Evolutionary conservation across 2,797 vertebrate genomes (phyloP), one percentile per base, ranked within the genome.

Genomic region (Leptatherina wallacei): DNA sequence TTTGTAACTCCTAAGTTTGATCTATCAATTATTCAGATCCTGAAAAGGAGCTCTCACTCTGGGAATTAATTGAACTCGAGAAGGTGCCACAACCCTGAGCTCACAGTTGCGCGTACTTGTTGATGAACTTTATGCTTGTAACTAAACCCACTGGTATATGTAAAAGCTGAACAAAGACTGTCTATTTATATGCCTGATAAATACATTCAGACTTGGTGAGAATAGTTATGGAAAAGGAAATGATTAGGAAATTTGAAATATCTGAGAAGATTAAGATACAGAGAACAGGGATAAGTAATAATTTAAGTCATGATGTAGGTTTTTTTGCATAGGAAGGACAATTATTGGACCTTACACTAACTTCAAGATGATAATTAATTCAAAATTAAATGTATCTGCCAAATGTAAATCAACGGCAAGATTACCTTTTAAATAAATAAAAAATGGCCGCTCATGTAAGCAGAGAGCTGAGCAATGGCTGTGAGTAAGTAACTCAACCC

Each of bases 1-100:
- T 93, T 94, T 94, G 92, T 90, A 86, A 80, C 67, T 78, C 80
- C 87, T 80, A 90, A 86, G 66, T 93, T 93, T 89, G 80, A 95
- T 93, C 56, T 66, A 94, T 94, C 76, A 94, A 94, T 94, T 91
- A 94, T 93, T 94, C 85, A 95, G 61, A 64, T 30, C 33, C 51
- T 86, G 89, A 93, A 93, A 93, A 87, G 80, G 90, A 93, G 80
- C 88, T 85, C 82, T 76, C 85, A 82, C 84, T 72, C 75, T 79
- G 92, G 91, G 92, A 88, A 88, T 88, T 85, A 85, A 81, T 78
- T 78, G 81, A 88, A 91, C 87, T 77, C 1, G 65, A 88, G 84
- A 90, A 89, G 84, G 88, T 91, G 90, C 90, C 80, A 86, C 85
- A 80, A 81, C 83, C 83, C 79, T 87, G 75, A 84, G 79, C 75